Conservation (phyloP, 2,888 invertebrate genomes). For the Yponomeuta cagnagella region DNA sequence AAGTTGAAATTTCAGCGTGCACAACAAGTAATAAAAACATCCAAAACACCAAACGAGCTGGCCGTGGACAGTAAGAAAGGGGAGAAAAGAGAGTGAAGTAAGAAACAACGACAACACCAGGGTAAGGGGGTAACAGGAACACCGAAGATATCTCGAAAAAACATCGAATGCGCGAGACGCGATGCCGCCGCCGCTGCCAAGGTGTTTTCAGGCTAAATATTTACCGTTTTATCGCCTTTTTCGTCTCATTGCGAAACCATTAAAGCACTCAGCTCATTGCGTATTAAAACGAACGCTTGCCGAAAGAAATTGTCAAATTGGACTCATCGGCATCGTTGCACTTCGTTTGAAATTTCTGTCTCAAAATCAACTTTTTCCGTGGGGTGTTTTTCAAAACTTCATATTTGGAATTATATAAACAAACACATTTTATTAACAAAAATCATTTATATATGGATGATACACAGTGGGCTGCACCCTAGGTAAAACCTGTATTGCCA, state of each 20-base stretch:
- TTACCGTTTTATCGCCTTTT: constrained; percentile 22
- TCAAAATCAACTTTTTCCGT: no score
- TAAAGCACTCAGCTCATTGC: neutral
- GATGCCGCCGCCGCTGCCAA: constrained; percentile 59
- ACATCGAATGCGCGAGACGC: constrained; percentile 68
- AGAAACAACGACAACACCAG: constrained; percentile 47
- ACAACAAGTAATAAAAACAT: constrained; percentile 41
- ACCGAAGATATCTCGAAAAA: constrained; percentile 58
- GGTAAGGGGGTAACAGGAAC: constrained; percentile 54
- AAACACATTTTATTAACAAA: no score
- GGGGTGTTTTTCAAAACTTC: no score
- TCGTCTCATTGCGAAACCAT: neutral
- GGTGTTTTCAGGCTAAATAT: constrained; percentile 56
- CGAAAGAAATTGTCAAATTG: no score
- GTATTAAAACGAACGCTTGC: no score
- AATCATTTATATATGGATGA: no score
- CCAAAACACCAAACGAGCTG: constrained; percentile 67
- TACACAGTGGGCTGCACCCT: no score
- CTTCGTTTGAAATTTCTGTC: no score
- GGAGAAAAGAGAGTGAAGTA: constrained; percentile 60
- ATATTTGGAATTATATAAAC: no score
- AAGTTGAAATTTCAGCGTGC: no score
- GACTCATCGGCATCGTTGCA: no score
- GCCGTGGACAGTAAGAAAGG: constrained; percentile 51
- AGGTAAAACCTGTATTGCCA: no score